These are phyloP conservation scores for Conops quadrifasciatus DNA, from an alignment of 2,888 invertebrate species.

Conservation along the genomic window DNA sequence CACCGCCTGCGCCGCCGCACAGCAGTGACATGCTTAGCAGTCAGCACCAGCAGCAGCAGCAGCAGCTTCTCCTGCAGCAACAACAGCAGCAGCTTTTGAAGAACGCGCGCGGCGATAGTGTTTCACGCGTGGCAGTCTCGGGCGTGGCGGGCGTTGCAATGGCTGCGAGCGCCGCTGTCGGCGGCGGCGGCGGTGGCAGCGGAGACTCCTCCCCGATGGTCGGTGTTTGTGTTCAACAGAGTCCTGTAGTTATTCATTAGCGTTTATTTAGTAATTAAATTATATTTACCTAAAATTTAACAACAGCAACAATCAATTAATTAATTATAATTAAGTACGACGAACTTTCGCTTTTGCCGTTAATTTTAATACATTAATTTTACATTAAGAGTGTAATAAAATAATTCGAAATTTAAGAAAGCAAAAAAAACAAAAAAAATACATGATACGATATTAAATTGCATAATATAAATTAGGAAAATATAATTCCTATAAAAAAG, in stretches of 20 bases:
- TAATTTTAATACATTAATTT: not conserved
- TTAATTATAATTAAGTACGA: too few relatives aligned
- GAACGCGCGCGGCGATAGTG: slow-evolving; percentile 39
- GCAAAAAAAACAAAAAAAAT: slow-evolving; percentile 6
- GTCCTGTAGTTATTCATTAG: slow-evolving; percentile 88
- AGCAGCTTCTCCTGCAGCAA: slow-evolving; percentile 43
- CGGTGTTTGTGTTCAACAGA: slow-evolving; percentile 89
- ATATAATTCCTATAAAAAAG: slow-evolving; percentile 33
- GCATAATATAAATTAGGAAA: slow-evolving; percentile 27
- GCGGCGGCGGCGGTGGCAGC: slow-evolving; percentile 46
- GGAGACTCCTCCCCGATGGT: slow-evolving; percentile 83
- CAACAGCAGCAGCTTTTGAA: slow-evolving; percentile 46
- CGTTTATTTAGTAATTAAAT: slow-evolving; percentile 40
- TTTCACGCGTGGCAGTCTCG: slow-evolving; percentile 33
- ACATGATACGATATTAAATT: not conserved
- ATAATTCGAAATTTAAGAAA: not conserved
- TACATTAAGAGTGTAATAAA: not conserved
- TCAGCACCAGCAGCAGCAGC: slow-evolving; percentile 40
- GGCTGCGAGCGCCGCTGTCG: slow-evolving; percentile 41
- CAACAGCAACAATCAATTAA: not conserved
- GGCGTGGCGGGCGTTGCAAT: slow-evolving; percentile 37
- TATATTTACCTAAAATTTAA: slow-evolving; percentile 14
- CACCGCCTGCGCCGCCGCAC: slow-evolving; percentile 36
- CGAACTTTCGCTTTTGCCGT: not conserved
- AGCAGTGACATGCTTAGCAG: slow-evolving; percentile 36